Evolutionary conservation across 2,797 vertebrate species (phyloP).

Genomic region (Lindbergichthys nudifrons): DNA sequence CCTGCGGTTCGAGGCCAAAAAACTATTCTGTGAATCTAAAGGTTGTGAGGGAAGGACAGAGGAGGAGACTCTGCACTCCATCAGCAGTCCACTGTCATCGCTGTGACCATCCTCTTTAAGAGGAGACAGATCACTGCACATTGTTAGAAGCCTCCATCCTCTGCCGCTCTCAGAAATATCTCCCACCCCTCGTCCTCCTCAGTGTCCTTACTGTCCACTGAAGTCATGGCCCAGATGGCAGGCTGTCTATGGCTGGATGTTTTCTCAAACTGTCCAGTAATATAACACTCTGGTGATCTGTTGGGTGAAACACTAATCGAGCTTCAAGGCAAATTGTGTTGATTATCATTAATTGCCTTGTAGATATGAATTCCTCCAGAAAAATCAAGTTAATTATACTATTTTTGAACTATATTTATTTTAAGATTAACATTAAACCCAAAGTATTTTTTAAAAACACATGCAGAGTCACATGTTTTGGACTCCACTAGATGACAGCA

Average conservation of each 20-base stretch:
- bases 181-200: slow-evolving; percentile 37
- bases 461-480: slow-evolving; percentile 54
- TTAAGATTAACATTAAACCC: background rate
- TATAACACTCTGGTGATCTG: slow-evolving; percentile 55
- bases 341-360: slow-evolving; percentile 24
- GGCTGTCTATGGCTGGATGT: slow-evolving; percentile 47
- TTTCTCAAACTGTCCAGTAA: slow-evolving; percentile 49
- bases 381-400: slow-evolving; percentile 2
- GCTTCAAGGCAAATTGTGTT: slow-evolving; percentile 26
- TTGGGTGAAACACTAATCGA: slow-evolving; percentile 40
- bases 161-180: slow-evolving; percentile 53
- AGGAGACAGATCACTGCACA: slow-evolving; percentile 70
- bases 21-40: slow-evolving; percentile 29
- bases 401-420: background rate
- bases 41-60: slow-evolving; percentile 17
- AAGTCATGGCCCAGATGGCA: slow-evolving; percentile 51
- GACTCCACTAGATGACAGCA: slow-evolving; percentile 69
- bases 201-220: slow-evolving; percentile 52
- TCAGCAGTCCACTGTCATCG: slow-evolving; percentile 55
- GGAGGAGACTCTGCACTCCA: slow-evolving; percentile 43
- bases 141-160: slow-evolving; percentile 58
- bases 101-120: slow-evolving; percentile 61
- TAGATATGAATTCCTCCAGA: slow-evolving; percentile 12
- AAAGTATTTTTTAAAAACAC: slow-evolving; percentile 21
- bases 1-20: slow-evolving; percentile 14